These are phyloP conservation scores for Cerastis rubricosa DNA, from an alignment of 2,888 invertebrate genomes.

Conservation along the genomic window DNA sequence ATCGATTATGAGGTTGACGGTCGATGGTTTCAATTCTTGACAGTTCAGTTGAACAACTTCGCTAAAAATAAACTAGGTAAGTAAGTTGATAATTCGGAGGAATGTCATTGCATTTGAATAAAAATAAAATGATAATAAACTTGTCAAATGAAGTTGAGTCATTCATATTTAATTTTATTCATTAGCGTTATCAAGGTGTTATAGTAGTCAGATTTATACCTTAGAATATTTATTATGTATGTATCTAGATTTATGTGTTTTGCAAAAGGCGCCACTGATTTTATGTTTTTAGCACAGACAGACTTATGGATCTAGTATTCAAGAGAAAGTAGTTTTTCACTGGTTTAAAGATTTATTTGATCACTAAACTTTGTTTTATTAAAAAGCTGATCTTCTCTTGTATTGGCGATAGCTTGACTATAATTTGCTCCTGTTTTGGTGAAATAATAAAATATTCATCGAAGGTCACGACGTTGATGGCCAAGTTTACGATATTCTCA, in stretches of 20 bases:
- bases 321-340: conserved; percentile 9
- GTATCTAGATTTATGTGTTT: background rate
- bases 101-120: background rate
- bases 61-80: background rate
- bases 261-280: background rate
- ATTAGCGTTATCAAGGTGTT: background rate
- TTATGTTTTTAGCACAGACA: background rate
- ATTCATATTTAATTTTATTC: background rate
- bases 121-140: background rate
- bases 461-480: background rate
- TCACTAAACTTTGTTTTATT: background rate
- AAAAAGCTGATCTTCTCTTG: background rate
- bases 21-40: background rate
- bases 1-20: conserved; percentile 34
- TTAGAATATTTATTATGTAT: background rate
- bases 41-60: background rate
- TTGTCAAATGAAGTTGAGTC: background rate
- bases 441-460: background rate
- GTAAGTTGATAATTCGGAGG: background rate
- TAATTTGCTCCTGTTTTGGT: background rate
- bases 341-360: background rate
- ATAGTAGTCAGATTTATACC: background rate
- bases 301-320: background rate
- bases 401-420: background rate
- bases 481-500: background rate